Evolutionary conservation across 2,888 invertebrate species (phyloP), one percentile per base, ranked within the genome.

Genomic region (Scelioninae gen. 1): DNA sequence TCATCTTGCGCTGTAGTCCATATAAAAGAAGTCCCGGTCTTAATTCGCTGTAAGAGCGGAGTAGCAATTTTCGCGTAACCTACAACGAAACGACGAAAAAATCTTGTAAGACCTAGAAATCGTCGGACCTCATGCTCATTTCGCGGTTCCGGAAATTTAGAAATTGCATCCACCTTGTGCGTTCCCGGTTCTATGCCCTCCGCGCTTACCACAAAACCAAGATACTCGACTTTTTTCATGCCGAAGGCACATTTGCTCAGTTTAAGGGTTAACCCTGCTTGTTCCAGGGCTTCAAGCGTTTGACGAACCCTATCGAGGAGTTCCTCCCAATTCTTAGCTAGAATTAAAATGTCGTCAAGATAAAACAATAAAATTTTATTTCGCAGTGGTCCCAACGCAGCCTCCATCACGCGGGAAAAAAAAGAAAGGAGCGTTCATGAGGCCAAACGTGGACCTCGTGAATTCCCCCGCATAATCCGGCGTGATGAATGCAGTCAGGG

Each of bases 371-470:
- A 13, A n/a, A 55, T 32, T 10, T 11, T n/a, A 13, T 55, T 55
- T n/a, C 32, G 11, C 34, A 55, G 13, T n/a, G 6, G 32, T 55
- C 34, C 55, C 9, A 55, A 32, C 7, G 31, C 55, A 0, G 16
- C 3, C 13, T 55, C 32, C 34, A 55, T 55, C 1, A 55, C n/a
- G 5, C 16, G 15, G 34, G 32, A 13, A 15, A 55, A 55, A 55
- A 32, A 55, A 13, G n/a, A 55, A 55, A 5, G 32, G 55, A 32
- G 55, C 55, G 7, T 55, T 55, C 32, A 32, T 55, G n/a, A 55
- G 13, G n/a, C 32, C 55, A 13, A 32, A 53, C 9, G 9, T 9
- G 34, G 55, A n/a, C n/a, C 55, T 4, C 7, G 32, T 55, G 32
- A 55, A 55, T 13, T 55, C 32, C 3, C 55, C 32, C 3, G 55